Conservation (phyloP, 2,113 vertebrate genomes). For the Microcebus griseorufus region DNA sequence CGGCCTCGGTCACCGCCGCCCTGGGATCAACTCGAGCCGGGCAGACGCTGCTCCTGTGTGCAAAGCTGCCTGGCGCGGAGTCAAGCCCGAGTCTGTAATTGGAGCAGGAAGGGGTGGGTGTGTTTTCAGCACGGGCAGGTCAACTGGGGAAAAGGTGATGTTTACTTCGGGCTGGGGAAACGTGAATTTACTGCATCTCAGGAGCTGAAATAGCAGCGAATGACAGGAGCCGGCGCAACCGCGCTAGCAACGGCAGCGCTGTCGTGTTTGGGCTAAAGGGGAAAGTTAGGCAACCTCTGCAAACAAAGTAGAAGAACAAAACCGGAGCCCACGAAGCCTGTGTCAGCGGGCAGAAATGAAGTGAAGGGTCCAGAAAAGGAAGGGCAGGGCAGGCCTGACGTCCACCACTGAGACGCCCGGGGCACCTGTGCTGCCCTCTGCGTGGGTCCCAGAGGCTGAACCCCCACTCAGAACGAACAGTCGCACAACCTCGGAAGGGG, state of each 20-base stretch:
- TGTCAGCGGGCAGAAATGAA: not conserved
- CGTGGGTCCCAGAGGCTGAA: not conserved
- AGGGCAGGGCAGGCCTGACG: not conserved
- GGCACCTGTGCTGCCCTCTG: accelerated
- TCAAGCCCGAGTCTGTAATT: conserved; percentile 59
- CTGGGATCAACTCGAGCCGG: not conserved
- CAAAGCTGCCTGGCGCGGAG: not conserved
- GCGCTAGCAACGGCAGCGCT: not conserved
- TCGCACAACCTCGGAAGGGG: not conserved
- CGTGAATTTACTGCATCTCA: not conserved
- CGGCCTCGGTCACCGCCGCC: not conserved
- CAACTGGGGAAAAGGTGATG: conserved; percentile 71
- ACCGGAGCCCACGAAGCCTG: not conserved
- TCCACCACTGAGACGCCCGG: not conserved
- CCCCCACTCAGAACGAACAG: not conserved
- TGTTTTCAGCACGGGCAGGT: conserved; percentile 48
- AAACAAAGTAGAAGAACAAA: not conserved
- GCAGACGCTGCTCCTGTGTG: not conserved
- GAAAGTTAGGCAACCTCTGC: not conserved
- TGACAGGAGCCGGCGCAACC: not conserved
- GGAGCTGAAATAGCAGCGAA: not conserved
- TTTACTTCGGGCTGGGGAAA: conserved; percentile 38
- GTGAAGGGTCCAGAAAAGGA: not conserved
- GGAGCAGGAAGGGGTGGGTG: conserved; percentile 63
- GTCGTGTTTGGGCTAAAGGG: not conserved